Evolutionary conservation across 2,797 vertebrate species (phyloP), one percentile per base, ranked within the genome.

Genomic region (Chaenodraco wilsoni): DNA sequence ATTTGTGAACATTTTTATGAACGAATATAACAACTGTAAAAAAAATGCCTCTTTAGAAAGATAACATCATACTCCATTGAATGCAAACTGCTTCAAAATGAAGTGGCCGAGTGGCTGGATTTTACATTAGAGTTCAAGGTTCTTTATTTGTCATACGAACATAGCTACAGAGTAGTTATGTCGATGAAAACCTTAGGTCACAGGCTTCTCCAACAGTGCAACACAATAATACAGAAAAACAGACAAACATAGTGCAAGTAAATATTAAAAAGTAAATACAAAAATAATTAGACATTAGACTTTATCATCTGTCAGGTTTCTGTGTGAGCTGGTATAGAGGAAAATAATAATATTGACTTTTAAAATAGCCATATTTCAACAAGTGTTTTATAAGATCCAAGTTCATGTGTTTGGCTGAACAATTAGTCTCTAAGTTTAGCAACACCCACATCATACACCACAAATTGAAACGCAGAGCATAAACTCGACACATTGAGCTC

Each of bases 401-500:
- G 19, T 63, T 66, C 31, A 70, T 74, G 43, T 37, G 19, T 19
- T 19, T 14, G 21, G 27, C 23, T 61, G 21, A 11, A 31, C 57
- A 52, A 14, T 50, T 44, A 45, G 51, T 58, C 44, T 79, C 9
- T 40, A 44, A 60, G 8, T 57, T 71, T 65, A 49, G 19, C 43
- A 63, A 17, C 72, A 46, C 27, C 75, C 61, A 72, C 63, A 67
- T 81, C 69, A 65, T n/a, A 72, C 49, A 57, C 33, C 40, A 31
- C 45, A 31, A 62, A 72, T 71, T 46, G 57, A 82, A 76, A 54
- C 48, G 27, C 48, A 68, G 70, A 33, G 63, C 51, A 51, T 59
- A 66, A 73, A 78, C 51, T 49, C 40, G 59, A 79, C 65, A 51
- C 54, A 21, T 62, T 68, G 45, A 61, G 69, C 72, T 71, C 59